These are phyloP conservation scores for Drosophila ogumai DNA, from an alignment of 1,140 invertebrate genomes.

Conservation along the genomic window DNA sequence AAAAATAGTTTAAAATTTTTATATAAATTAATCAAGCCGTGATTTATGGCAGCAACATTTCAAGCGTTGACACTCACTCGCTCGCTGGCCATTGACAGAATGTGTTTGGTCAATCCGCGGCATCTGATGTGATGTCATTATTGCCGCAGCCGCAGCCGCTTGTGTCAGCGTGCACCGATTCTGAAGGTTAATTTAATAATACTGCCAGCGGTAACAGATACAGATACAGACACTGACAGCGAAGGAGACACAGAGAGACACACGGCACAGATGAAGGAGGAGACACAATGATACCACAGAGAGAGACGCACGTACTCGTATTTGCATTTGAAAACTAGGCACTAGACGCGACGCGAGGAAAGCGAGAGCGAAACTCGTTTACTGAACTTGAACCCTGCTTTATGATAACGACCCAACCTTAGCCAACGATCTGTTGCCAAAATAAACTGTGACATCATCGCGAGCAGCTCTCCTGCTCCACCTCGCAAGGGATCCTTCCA, in stretches of 20 bases:
- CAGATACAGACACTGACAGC: conserved; percentile 25
- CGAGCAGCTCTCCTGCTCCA: background rate
- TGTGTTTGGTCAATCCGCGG: conserved; percentile 31
- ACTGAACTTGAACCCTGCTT: conserved; percentile 69
- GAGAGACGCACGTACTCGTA: conserved; percentile 35
- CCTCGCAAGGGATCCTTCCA: conserved; percentile 36
- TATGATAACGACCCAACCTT: conserved; percentile 10
- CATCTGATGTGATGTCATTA: conserved; percentile 73
- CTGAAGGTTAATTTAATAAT: conserved; percentile 80
- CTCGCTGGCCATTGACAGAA: conserved; percentile 31
- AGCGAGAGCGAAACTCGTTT: conserved; percentile 65
- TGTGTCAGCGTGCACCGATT: conserved; percentile 23
- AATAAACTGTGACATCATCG: conserved; percentile 49
- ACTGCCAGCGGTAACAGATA: conserved; percentile 41
- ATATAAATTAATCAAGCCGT: conserved; percentile 78
- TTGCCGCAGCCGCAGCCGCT: conserved; percentile 8
- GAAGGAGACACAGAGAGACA: conserved; percentile 13
- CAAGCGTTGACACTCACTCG: conserved; percentile 57
- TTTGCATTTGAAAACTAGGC: conserved; percentile 52
- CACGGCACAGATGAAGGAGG: conserved; percentile 24
- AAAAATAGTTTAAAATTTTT: conserved; percentile 62
- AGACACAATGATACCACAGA: conserved; percentile 28
- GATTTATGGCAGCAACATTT: conserved; percentile 74
- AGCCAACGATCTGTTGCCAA: conserved; percentile 27
- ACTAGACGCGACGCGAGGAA: conserved; percentile 34